Evolutionary conservation across 2,113 vertebrate species (phyloP).

Genomic region (Marmota monax): DNA sequence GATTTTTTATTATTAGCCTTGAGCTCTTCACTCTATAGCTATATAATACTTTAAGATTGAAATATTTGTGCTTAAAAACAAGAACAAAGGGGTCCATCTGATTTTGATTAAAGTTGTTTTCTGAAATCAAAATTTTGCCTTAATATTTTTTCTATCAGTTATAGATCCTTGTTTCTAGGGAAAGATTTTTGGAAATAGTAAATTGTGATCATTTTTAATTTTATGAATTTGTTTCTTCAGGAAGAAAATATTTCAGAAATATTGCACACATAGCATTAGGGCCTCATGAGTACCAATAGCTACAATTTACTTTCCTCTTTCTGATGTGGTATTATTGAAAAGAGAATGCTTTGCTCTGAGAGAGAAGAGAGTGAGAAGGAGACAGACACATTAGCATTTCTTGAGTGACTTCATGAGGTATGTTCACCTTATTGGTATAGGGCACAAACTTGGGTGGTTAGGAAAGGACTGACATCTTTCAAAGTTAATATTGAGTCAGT

Average conservation of each 20-base stretch:
- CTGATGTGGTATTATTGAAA: neutral
- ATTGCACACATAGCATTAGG: neutral
- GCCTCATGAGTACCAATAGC: neutral
- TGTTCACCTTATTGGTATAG: neutral
- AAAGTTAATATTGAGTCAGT: neutral
- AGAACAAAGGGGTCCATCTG: neutral
- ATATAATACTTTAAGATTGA: neutral
- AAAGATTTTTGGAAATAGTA: constrained; percentile 27
- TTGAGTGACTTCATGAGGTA: neutral
- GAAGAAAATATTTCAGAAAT: constrained; percentile 37
- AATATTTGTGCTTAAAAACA: constrained; percentile 10
- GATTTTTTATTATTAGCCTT: neutral
- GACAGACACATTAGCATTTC: neutral
- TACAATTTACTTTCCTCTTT: neutral
- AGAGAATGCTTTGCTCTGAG: neutral
- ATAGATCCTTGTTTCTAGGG: neutral
- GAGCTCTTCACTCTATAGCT: neutral
- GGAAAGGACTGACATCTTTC: neutral
- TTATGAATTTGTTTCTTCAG: constrained; percentile 9
- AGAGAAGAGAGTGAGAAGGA: neutral
- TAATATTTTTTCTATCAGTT: constrained; percentile 47
- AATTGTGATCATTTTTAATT: constrained; percentile 10
- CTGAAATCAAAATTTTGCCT: constrained; percentile 32
- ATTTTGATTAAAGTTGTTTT: constrained; percentile 45
- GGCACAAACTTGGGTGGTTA: neutral